Evolutionary conservation across 2,113 vertebrate species (phyloP).

Genomic region (Perognathus longimembris): DNA sequence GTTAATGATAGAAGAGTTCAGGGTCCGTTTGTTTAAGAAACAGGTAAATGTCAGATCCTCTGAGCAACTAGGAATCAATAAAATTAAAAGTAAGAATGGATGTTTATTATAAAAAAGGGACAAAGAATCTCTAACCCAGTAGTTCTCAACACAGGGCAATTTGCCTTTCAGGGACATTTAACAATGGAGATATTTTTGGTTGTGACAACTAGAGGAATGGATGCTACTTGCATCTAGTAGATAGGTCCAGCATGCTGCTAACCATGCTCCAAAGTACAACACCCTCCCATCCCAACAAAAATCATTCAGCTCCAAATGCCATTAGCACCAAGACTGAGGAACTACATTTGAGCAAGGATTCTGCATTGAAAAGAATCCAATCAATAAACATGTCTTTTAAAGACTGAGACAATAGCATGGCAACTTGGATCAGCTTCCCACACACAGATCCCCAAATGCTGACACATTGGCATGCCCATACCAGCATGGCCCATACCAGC

Average conservation of each 20-base stretch:
- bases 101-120: constrained; percentile 20
- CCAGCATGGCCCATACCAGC: background rate
- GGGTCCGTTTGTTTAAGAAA: constrained; percentile 60
- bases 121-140: background rate
- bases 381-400: background rate
- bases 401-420: background rate
- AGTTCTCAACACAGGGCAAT: background rate
- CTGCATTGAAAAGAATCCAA: background rate
- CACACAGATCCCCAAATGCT: background rate
- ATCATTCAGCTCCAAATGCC: background rate
- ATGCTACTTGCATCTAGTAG: background rate
- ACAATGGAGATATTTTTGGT: background rate
- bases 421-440: background rate
- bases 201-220: background rate
- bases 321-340: background rate
- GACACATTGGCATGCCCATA: background rate
- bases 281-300: background rate
- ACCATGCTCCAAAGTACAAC: no score
- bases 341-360: background rate
- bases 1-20: constrained; percentile 25
- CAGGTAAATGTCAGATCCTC: constrained; percentile 37
- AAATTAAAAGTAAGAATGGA: constrained; percentile 25
- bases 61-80: background rate
- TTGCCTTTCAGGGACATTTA: background rate
- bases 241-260: background rate